Percentiles rank a stretch among this genome's conserved stretches.
phyloP scores from a whole-genome alignment of 2,113 vertebrate species.

The Microcebus ravelobensis region DNA sequence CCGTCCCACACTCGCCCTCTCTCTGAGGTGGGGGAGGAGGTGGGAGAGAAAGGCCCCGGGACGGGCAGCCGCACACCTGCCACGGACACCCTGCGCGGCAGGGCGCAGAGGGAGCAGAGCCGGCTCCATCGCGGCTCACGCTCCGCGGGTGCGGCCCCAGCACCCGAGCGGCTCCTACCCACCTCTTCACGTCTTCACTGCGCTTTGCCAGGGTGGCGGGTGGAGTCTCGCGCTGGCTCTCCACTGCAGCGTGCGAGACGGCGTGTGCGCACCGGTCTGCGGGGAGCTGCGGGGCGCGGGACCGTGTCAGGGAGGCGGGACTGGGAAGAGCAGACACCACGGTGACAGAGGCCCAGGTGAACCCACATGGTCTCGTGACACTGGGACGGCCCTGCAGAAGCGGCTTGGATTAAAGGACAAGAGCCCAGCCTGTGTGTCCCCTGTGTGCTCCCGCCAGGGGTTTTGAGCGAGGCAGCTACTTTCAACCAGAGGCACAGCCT shows the following conservation, averaged over 20 bases:
- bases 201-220: background rate
- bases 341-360: background rate
- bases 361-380: background rate
- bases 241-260: background rate
- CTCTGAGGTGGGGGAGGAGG: background rate
- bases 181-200: background rate
- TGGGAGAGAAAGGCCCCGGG: background rate
- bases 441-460: fast-evolving
- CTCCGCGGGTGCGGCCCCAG: too few relatives aligned
- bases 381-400: background rate
- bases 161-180: background rate
- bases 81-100: background rate
- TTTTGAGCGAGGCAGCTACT: fast-evolving
- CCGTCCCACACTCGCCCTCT: background rate
- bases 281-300: too few relatives aligned
- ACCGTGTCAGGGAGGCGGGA: background rate
- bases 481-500: background rate
- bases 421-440: background rate
- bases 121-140: background rate
- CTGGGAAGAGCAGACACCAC: background rate
- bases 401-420: background rate
- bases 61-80: background rate
- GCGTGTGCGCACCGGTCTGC: fast-evolving
- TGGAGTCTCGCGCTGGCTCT: too few relatives aligned
- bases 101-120: background rate